phyloP scores from a whole-genome alignment of 2,113 vertebrate species.

The Mesoclemmys tuberculata region DNA sequence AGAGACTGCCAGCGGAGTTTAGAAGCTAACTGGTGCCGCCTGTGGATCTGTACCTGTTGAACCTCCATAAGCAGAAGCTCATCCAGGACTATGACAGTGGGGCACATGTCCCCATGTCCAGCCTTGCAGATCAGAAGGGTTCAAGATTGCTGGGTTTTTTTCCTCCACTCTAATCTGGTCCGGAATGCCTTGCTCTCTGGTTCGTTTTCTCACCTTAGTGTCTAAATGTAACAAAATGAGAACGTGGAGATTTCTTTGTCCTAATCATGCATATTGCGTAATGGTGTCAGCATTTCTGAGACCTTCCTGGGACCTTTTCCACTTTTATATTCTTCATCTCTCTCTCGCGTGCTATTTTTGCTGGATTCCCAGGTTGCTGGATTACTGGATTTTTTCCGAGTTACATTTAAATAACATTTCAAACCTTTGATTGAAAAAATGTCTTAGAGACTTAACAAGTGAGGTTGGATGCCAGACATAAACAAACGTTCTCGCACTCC shows the following conservation, averaged over 20 bases:
- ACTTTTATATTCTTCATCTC: not conserved
- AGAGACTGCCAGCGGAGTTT: not conserved
- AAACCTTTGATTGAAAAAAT: not conserved
- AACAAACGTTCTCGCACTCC: not conserved
- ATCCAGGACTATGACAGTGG: not conserved
- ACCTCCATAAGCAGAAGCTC: not conserved
- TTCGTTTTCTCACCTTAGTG: not conserved
- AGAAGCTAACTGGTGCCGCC: not conserved
- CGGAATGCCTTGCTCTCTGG: not conserved
- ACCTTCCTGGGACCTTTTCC: not conserved
- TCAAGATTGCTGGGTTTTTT: not conserved
- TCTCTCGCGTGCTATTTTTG: not conserved
- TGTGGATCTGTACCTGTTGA: not conserved
- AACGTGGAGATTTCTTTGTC: not conserved
- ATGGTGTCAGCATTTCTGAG: not conserved
- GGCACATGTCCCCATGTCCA: fast-evolving
- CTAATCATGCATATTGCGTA: not conserved
- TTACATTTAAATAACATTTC: not conserved
- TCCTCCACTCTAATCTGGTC: not conserved
- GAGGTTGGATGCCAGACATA: not conserved
- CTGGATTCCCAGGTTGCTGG: not conserved
- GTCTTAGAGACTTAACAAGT: not conserved
- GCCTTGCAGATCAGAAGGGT: fast-evolving
- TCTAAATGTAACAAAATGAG: not conserved
- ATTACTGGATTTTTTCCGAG: not conserved